These are phyloP conservation scores for Misgurnus anguillicaudatus DNA, from an alignment of 2,113 vertebrate species.

Conservation along the genomic window DNA sequence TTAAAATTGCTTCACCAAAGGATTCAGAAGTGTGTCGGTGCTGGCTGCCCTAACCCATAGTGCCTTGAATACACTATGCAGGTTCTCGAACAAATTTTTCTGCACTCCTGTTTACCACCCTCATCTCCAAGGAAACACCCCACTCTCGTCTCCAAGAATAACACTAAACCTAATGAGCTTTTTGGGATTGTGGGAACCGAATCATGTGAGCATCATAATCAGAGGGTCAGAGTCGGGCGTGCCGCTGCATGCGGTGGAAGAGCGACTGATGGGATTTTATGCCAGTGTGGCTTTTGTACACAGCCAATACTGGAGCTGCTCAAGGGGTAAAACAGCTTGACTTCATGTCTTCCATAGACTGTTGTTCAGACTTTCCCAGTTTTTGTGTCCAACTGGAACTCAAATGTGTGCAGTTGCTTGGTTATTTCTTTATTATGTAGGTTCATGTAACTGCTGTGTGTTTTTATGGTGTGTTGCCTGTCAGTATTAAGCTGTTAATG, in stretches of 20 bases:
- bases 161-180: conserved; percentile 25
- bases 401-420: not conserved
- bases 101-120: conserved; percentile 21
- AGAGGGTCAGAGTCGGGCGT: conserved; percentile 1
- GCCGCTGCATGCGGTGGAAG: not conserved
- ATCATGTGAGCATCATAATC: conserved; percentile 33
- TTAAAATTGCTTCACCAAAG: conserved; percentile 37
- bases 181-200: conserved; percentile 23
- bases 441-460: conserved; percentile 34
- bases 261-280: conserved; percentile 11
- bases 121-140: not conserved
- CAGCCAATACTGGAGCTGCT: not conserved
- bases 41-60: conserved; percentile 40
- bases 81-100: conserved; percentile 31
- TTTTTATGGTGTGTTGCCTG: conserved; percentile 43
- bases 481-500: conserved; percentile 55
- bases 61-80: conserved; percentile 59
- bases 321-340: not conserved
- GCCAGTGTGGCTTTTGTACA: not conserved
- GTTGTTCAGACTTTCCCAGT: conserved; percentile 1
- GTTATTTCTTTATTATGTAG: conserved; percentile 26
- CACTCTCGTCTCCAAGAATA: conserved; percentile 26
- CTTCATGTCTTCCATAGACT: conserved; percentile 22
- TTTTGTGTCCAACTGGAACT: conserved; percentile 38
- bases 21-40: conserved; percentile 12